These are phyloP conservation scores for Microctenopoma stevenorrisi DNA, from an alignment of 2,797 vertebrate genomes.

Conservation along the genomic window DNA sequence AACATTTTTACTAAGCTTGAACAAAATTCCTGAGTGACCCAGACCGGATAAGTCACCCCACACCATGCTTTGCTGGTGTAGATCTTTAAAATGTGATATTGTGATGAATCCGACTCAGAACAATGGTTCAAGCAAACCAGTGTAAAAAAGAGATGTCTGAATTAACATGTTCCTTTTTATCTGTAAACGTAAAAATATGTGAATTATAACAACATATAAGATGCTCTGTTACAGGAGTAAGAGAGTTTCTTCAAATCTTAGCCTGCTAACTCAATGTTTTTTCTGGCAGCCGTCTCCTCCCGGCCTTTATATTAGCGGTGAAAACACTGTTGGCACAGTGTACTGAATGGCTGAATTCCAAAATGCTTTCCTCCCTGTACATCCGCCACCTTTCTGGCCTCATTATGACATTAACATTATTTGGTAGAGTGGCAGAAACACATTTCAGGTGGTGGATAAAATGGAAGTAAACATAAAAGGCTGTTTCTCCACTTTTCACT, in stretches of 20 bases:
- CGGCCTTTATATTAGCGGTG: slow-evolving; percentile 16
- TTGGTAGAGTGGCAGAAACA: slow-evolving; percentile 27
- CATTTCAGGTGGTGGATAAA: slow-evolving; percentile 11
- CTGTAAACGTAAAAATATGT: too few relatives aligned
- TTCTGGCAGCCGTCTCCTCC: slow-evolving; percentile 6
- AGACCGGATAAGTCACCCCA: too few relatives aligned
- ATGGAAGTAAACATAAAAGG: not conserved
- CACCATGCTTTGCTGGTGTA: too few relatives aligned
- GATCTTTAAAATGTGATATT: too few relatives aligned
- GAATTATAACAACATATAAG: not conserved
- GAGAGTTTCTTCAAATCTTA: not conserved
- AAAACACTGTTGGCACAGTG: slow-evolving; percentile 26
- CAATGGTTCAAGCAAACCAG: too few relatives aligned
- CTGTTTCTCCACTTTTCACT: not conserved
- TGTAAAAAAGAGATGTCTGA: too few relatives aligned
- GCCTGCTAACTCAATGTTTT: not conserved
- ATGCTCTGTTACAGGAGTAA: not conserved
- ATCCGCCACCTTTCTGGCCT: slow-evolving; percentile 22
- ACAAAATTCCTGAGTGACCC: not conserved
- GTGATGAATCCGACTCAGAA: too few relatives aligned
- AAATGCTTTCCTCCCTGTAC: slow-evolving; percentile 22
- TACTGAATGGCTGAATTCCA: slow-evolving; percentile 25
- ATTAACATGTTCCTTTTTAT: too few relatives aligned
- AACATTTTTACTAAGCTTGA: not conserved
- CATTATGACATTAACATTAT: slow-evolving; percentile 53